A percentile compares a stretch with the other conserved stretches of the same genome.
phyloP scores from a whole-genome alignment of 2,113 vertebrate species.

The Budorcas taxicolor region DNA sequence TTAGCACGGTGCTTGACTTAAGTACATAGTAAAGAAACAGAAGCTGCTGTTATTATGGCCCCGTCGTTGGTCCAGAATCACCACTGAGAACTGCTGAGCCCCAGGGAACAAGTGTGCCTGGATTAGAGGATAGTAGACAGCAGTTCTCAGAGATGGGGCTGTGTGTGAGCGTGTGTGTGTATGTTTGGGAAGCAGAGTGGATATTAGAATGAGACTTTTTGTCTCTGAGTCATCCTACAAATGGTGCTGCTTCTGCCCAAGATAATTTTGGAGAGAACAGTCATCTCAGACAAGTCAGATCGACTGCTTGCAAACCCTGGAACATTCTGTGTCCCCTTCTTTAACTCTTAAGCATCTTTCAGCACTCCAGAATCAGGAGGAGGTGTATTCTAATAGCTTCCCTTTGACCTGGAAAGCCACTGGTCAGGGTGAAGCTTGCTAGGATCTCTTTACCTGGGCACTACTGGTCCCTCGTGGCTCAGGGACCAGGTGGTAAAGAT shows the following conservation, averaged over 20 bases:
- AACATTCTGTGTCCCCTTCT: background rate
- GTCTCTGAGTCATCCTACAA: constrained; percentile 4
- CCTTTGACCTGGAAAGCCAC: background rate
- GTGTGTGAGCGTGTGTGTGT: background rate
- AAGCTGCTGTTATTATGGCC: background rate
- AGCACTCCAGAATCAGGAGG: background rate
- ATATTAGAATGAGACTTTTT: background rate
- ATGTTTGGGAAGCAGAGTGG: background rate
- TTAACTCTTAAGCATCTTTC: background rate
- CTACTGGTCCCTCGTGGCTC: background rate
- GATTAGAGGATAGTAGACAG: background rate
- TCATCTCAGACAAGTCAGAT: background rate
- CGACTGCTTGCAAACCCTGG: background rate
- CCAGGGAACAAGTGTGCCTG: background rate
- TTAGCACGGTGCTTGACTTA: background rate
- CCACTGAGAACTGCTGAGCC: background rate
- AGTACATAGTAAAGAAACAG: background rate
- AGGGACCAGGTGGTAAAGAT: background rate
- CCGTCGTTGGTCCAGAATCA: background rate
- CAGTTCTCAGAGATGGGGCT: background rate
- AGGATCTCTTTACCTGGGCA: background rate
- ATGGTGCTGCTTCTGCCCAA: background rate
- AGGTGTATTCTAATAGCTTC: background rate
- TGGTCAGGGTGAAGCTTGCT: background rate
- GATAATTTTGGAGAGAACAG: constrained; percentile 5